Conservation (phyloP, 2,888 invertebrate genomes). For the Chrysomela aeneicollis region DNA sequence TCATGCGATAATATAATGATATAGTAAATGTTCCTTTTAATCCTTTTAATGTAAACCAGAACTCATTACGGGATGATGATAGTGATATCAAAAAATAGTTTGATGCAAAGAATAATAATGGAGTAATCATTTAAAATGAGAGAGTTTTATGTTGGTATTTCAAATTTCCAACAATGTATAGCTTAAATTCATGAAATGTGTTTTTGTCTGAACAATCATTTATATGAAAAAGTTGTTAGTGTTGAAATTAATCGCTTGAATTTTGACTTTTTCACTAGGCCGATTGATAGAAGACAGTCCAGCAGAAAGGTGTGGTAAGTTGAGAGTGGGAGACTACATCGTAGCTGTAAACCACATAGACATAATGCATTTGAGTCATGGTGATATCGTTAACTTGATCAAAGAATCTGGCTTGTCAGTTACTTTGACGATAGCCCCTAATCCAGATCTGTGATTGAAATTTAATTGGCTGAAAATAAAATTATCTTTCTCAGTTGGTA, state of each 20-base stretch:
- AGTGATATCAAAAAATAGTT: too few species aligned
- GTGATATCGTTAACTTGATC: constrained; percentile 96
- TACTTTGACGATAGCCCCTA: constrained; percentile 79
- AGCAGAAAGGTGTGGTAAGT: constrained; percentile 89
- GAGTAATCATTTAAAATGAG: too few species aligned
- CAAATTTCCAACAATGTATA: too few species aligned
- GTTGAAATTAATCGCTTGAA: constrained; percentile 1
- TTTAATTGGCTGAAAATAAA: constrained; percentile 10
- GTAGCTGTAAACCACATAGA: constrained; percentile 93
- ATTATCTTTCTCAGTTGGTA: constrained; percentile 8
- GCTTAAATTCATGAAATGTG: too few species aligned
- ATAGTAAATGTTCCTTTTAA: too few species aligned
- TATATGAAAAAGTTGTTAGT: too few species aligned
- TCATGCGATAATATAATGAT: too few species aligned
- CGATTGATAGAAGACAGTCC: constrained; percentile 95
- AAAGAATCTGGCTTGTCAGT: constrained; percentile 95
- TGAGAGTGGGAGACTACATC: constrained; percentile 95
- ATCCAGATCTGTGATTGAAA: constrained; percentile 63
- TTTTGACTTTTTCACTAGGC: constrained; percentile 65
- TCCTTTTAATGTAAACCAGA: too few species aligned
- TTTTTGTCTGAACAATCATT: too few species aligned
- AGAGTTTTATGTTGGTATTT: too few species aligned
- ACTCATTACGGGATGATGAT: too few species aligned
- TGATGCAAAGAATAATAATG: too few species aligned
- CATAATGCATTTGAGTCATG: constrained; percentile 91